These are phyloP conservation scores for Columba guinea DNA, from an alignment of 2,797 vertebrate genomes.

Conservation along the genomic window DNA sequence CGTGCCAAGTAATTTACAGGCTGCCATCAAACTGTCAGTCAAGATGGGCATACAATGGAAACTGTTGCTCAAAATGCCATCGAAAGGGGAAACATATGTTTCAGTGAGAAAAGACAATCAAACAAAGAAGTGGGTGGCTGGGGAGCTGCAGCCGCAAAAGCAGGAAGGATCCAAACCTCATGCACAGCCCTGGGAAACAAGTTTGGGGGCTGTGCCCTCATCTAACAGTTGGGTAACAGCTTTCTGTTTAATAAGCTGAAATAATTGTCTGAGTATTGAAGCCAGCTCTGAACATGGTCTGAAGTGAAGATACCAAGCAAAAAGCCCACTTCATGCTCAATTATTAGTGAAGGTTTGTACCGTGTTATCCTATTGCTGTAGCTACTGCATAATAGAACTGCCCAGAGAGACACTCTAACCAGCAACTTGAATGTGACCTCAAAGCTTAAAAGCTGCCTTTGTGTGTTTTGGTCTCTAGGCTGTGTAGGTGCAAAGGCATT, in stretches of 20 bases:
- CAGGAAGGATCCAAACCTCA: not conserved
- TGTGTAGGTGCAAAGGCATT: slow-evolving; percentile 22
- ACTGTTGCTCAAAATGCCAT: slow-evolving; percentile 35
- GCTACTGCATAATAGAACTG: slow-evolving; percentile 29
- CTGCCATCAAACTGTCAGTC: slow-evolving; percentile 59
- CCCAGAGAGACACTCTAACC: slow-evolving; percentile 6
- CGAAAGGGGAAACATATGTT: slow-evolving; percentile 31
- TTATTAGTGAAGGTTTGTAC: slow-evolving; percentile 28
- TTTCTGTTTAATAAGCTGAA: slow-evolving; percentile 22
- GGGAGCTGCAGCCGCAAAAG: slow-evolving; percentile 13
- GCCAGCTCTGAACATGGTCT: not conserved
- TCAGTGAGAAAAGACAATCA: slow-evolving; percentile 52
- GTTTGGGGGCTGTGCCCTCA: not conserved
- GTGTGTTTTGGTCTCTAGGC: not conserved
- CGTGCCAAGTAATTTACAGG: slow-evolving; percentile 14
- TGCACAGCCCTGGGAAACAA: not conserved
- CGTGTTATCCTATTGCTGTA: not conserved
- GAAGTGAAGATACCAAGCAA: slow-evolving; percentile 9
- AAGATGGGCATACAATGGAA: slow-evolving; percentile 34
- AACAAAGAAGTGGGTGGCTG: slow-evolving; percentile 23
- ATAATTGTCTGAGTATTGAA: not conserved
- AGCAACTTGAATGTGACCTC: not conserved
- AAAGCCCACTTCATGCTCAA: slow-evolving; percentile 5
- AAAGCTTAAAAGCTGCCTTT: slow-evolving; percentile 16
- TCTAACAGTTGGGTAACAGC: not conserved